Evolutionary conservation across 2,888 invertebrate species (phyloP), one percentile per base, ranked within the genome.

Genomic region (Parapristionchus giblindavisi): DNA sequence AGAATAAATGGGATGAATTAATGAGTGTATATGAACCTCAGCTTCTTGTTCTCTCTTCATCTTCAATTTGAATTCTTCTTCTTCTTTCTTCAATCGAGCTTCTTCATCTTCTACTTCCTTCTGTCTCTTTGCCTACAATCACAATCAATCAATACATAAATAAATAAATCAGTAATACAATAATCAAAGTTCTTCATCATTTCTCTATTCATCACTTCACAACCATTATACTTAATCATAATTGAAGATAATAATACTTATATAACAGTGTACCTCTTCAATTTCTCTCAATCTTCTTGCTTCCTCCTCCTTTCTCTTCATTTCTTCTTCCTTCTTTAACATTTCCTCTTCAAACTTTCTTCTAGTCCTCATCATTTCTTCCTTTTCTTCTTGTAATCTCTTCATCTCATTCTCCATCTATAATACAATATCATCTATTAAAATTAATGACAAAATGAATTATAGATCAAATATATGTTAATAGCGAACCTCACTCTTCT

Each of bases 31-130:
- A 14, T 38, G n/a, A 34, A 68, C 68, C 34, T 68, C 68, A 68
- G 32, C 40, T 24, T 56, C 56, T 40, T 71, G 43, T 40, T 61
- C 73, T 61, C 5, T 73, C 60, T n/a, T 60, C 38, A 36, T 61
- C 60, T 61, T 60, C 61, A 43, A 11, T 32, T 71, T 58, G 58
- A 40, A 34, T 24, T 32, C 73, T 32, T 73, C 73, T 48, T 73
- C 73, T 38, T 60, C 61, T 38, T 61, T 60, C 61, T 61, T 73
- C 36, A 60, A 24, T 61, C 27, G 60, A 4, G 34, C 61, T 27
- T 61, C 60, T 61, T 60, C 73, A 32, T 61, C 51, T 21, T 73
- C 73, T 32, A 58, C 27, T 4, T 71, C 43, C 38, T 71, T 71
- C 29, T 34, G 32, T 36, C 52, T 51, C 36, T 68, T 24, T 14